Percentiles rank a stretch among this genome's conserved stretches.
These are phyloP conservation scores for Fringilla coelebs DNA, from an alignment of 2,797 vertebrate species.

Conservation along the genomic window DNA sequence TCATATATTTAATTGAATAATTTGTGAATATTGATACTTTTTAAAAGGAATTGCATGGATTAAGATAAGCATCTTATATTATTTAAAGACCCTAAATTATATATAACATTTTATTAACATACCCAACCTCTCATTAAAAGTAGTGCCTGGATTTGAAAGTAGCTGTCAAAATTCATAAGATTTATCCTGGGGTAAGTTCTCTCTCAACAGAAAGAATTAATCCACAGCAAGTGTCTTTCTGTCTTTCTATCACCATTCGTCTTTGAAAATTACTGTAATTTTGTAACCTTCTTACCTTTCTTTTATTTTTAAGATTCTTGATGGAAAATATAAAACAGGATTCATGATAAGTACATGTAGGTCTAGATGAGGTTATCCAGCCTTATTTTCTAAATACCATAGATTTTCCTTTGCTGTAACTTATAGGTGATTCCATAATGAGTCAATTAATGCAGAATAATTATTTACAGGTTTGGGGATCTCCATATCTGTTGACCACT, in stretches of 20 bases:
- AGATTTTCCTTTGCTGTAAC: not conserved
- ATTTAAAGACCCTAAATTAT: not conserved
- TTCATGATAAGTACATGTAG: not conserved
- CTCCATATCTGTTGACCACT: not conserved
- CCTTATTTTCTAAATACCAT: not conserved
- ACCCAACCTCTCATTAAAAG: not conserved
- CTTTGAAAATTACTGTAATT: not conserved
- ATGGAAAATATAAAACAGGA: not conserved
- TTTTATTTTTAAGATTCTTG: not conserved
- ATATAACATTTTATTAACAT: not conserved
- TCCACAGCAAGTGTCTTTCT: not conserved
- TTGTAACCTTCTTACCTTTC: not conserved
- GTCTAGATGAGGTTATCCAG: not conserved
- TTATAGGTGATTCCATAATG: not conserved
- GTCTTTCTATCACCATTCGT: not conserved
- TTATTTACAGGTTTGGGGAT: not conserved
- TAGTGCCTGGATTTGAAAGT: not conserved
- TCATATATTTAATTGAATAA: not conserved
- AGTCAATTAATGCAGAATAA: not conserved
- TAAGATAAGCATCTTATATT: not conserved
- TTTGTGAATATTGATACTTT: not conserved
- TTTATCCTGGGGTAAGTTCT: not conserved
- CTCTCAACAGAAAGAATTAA: not conserved
- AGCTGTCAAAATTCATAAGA: not conserved
- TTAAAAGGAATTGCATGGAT: not conserved